Conservation (phyloP, 1,140 invertebrate species). For the Watersipora subatra region DNA sequence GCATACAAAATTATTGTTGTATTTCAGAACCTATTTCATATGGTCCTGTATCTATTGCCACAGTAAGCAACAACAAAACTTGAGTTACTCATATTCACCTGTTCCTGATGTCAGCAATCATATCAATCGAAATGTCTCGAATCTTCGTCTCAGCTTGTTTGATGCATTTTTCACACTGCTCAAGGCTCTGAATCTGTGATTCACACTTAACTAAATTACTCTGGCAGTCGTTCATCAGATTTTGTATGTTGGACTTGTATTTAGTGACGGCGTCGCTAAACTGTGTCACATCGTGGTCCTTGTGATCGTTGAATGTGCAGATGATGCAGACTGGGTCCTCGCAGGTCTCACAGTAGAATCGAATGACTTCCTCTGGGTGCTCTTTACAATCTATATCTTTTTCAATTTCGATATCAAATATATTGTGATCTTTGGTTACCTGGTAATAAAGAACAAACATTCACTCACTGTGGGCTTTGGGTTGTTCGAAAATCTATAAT, state of each 20-base stretch:
- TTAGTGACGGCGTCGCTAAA: constrained; percentile 33
- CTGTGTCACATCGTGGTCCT: constrained; percentile 37
- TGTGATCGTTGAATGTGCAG: constrained; percentile 35
- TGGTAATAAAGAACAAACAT: too few relatives aligned
- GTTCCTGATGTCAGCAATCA: constrained; percentile 28
- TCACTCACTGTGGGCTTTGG: too few relatives aligned
- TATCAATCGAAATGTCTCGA: constrained; percentile 30
- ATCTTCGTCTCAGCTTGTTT: constrained; percentile 31
- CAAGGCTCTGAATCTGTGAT: constrained; percentile 22
- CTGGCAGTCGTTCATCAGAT: constrained; percentile 21
- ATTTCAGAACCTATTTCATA: too few relatives aligned
- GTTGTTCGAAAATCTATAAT: too few relatives aligned
- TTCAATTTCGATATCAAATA: constrained; percentile 38
- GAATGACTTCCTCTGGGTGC: constrained; percentile 33
- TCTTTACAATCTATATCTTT: constrained; percentile 38
- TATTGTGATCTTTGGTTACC: constrained; percentile 31
- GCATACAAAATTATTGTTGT: too few relatives aligned
- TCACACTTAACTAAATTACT: constrained; percentile 17
- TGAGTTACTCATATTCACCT: constrained; percentile 10
- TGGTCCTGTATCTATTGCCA: too few relatives aligned
- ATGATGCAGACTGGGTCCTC: constrained; percentile 36
- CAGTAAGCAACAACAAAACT: too few relatives aligned
- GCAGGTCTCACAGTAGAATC: constrained; percentile 40
- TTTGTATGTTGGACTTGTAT: constrained; percentile 23
- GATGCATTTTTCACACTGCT: constrained; percentile 23